phyloP scores from a whole-genome alignment of 2,113 vertebrate species.

The human region DNA sequence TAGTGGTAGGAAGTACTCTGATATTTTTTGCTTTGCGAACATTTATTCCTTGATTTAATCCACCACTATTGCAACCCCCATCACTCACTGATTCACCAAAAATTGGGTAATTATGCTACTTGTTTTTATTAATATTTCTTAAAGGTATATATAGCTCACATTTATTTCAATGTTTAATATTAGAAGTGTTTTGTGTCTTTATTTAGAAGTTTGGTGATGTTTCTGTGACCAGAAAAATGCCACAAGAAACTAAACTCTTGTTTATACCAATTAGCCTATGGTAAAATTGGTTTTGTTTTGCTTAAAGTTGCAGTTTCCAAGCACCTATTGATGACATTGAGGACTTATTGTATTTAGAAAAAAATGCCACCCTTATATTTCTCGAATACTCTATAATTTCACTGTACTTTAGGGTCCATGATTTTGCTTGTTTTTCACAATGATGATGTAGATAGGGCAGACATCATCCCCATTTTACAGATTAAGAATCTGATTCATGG shows the following conservation, averaged over 20 bases:
- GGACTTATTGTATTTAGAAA: neutral
- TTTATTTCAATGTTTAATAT: neutral
- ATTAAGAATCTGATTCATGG: neutral
- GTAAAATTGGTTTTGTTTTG: neutral
- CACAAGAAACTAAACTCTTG: neutral
- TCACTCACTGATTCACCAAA: neutral
- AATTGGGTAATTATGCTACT: neutral
- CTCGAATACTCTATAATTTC: neutral
- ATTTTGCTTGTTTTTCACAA: neutral
- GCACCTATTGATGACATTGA: neutral
- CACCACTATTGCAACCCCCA: neutral
- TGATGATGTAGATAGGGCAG: neutral
- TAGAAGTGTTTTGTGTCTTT: neutral
- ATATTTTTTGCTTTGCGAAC: neutral
- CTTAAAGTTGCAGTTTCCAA: neutral
- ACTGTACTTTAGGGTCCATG: neutral
- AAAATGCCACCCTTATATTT: neutral
- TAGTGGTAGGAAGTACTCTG: neutral
- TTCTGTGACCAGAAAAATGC: neutral
- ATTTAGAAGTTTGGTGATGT: neutral
- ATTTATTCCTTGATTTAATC: neutral
- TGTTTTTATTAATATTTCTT: neutral
- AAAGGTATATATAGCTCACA: neutral
- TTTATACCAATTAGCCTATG: neutral
- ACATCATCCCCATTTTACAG: neutral